A percentile compares a stretch with the other conserved stretches of the same genome.
Evolutionary conservation across 2,797 vertebrate genomes (phyloP).

Genomic region (Manis javanica): DNA sequence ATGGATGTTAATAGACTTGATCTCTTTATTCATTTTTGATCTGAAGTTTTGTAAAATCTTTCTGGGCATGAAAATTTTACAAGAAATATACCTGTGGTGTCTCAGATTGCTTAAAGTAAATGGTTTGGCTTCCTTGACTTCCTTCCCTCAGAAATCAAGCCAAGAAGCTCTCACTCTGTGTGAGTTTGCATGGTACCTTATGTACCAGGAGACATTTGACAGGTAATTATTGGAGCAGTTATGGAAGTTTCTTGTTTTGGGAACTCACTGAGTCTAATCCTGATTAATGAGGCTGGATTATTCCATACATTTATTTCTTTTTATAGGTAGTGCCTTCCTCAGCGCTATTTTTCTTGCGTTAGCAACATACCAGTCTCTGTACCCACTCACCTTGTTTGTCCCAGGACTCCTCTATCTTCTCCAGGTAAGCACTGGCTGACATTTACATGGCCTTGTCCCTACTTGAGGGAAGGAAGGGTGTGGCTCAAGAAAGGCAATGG

Average conservation of each 20-base stretch:
- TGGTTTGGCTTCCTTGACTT: slow-evolving; percentile 50
- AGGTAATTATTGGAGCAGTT: slow-evolving; percentile 34
- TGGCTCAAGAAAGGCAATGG: neutral
- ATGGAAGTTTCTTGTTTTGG: slow-evolving; percentile 9
- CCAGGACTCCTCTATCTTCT: slow-evolving; percentile 95
- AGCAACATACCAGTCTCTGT: slow-evolving; percentile 97
- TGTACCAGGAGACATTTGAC: neutral
- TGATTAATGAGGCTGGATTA: slow-evolving; percentile 23
- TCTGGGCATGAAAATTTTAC: slow-evolving; percentile 39
- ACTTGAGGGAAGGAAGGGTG: neutral
- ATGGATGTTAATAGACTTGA: slow-evolving; percentile 4
- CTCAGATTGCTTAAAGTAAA: slow-evolving; percentile 28
- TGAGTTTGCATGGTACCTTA: slow-evolving; percentile 26
- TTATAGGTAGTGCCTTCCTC: slow-evolving; percentile 94
- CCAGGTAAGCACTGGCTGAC: slow-evolving; percentile 89
- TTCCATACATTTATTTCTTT: slow-evolving; percentile 68
- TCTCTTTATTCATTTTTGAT: slow-evolving; percentile 46
- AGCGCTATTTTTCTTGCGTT: slow-evolving; percentile 96
- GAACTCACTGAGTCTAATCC: neutral
- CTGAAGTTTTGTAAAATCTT: slow-evolving; percentile 53
- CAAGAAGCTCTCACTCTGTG: neutral
- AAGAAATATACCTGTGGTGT: slow-evolving; percentile 18
- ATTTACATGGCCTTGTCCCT: neutral
- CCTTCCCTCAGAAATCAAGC: slow-evolving; percentile 33
- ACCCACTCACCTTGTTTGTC: slow-evolving; percentile 94